Evolutionary conservation across 2,888 invertebrate genomes (phyloP).

Genomic region (Latheticus oryzae): DNA sequence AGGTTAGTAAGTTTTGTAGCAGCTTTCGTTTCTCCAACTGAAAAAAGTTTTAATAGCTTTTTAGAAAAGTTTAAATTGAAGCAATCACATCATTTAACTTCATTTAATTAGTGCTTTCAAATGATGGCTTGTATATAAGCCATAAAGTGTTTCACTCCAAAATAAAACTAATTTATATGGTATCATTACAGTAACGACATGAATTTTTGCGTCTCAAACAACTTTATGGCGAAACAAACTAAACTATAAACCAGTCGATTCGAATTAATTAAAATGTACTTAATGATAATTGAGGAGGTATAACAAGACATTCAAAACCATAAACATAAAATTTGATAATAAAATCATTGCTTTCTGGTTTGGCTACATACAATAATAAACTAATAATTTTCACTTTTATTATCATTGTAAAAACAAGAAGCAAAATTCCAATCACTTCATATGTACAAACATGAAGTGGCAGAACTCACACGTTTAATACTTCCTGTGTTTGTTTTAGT

Average conservation of each 20-base stretch:
- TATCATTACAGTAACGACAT: slow-evolving; percentile 4
- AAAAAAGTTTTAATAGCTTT: too few species aligned
- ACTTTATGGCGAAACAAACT: slow-evolving; percentile 9
- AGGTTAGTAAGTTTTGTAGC: too few species aligned
- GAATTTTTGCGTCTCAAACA: slow-evolving; percentile 22
- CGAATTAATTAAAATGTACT: slow-evolving; percentile 29
- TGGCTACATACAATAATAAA: too few species aligned
- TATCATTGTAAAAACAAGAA: too few species aligned
- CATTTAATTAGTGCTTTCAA: slow-evolving; percentile 23
- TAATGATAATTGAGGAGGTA: slow-evolving; percentile 30
- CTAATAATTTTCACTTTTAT: too few species aligned
- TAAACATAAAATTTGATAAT: slow-evolving; percentile 21
- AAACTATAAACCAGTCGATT: slow-evolving; percentile 28
- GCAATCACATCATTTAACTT: slow-evolving; percentile 16
- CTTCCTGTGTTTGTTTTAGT: slow-evolving; percentile 31
- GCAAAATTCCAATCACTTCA: too few species aligned
- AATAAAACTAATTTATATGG: slow-evolving; percentile 2
- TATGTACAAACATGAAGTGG: slow-evolving; percentile 11
- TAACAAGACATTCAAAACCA: slow-evolving; percentile 15
- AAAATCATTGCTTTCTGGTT: too few species aligned
- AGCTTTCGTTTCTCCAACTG: too few species aligned
- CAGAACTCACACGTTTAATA: slow-evolving; percentile 20
- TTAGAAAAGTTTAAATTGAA: slow-evolving; percentile 14
- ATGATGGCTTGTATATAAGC: slow-evolving; percentile 4
- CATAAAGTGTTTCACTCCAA: too few species aligned